Percentiles rank a stretch among this genome's conserved stretches.
Conservation (phyloP, 2,797 vertebrate genomes). For the Sylvilagus floridanus region DNA sequence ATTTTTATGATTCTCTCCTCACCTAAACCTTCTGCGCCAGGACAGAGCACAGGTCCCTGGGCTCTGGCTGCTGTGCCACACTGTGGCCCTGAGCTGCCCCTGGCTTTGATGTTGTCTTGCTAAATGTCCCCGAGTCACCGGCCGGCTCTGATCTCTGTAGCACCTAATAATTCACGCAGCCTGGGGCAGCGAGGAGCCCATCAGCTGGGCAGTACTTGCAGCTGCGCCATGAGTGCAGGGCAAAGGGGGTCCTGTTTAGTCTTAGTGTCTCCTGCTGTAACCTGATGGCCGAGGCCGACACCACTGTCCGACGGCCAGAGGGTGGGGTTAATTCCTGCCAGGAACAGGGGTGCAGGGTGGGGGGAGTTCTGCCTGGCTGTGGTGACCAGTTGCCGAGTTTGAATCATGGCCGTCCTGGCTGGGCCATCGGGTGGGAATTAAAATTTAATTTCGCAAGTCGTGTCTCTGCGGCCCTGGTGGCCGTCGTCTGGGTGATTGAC, state of each 20-base stretch:
- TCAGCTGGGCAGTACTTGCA: slow-evolving; percentile 58
- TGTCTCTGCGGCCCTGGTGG: slow-evolving; percentile 88
- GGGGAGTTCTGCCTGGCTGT: slow-evolving; percentile 80
- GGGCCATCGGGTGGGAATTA: slow-evolving; percentile 91
- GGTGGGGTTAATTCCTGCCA: slow-evolving; percentile 85
- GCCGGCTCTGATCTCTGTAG: slow-evolving; percentile 80
- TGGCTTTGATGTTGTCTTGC: slow-evolving; percentile 81
- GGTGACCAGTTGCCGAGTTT: slow-evolving; percentile 81
- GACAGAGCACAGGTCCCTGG: slow-evolving; percentile 71
- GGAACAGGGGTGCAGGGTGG: slow-evolving; percentile 53
- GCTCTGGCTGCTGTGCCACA: slow-evolving; percentile 67
- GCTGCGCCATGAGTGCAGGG: slow-evolving; percentile 54
- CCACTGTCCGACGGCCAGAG: background rate
- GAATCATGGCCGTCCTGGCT: slow-evolving; percentile 85
- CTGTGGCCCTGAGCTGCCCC: slow-evolving; percentile 34
- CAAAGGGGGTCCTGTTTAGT: slow-evolving; percentile 13
- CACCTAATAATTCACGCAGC: slow-evolving; percentile 81
- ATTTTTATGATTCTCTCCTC: slow-evolving; percentile 78
- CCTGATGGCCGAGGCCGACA: slow-evolving; percentile 73
- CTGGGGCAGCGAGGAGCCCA: slow-evolving; percentile 69
- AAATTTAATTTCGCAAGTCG: slow-evolving; percentile 92
- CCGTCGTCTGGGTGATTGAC: slow-evolving; percentile 91
- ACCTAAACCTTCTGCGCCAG: slow-evolving; percentile 75
- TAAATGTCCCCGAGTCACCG: slow-evolving; percentile 74
- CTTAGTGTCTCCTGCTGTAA: slow-evolving; percentile 74